Percentiles rank a stretch among this genome's conserved stretches.
Conservation (phyloP, 2,888 invertebrate genomes). For the Protophormia terraenovae region DNA sequence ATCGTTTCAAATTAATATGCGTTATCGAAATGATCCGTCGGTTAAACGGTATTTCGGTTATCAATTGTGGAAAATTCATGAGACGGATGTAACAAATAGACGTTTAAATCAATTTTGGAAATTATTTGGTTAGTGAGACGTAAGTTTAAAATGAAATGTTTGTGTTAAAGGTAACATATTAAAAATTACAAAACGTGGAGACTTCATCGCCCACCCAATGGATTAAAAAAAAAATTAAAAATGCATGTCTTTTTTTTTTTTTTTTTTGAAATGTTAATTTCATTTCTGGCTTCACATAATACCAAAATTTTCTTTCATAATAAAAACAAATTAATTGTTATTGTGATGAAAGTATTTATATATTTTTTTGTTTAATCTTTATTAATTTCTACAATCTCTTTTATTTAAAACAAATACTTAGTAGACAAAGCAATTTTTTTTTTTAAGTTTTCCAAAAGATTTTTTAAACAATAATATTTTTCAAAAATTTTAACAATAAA, state of each 20-base stretch:
- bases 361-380: background rate
- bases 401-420: background rate
- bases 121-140: constrained; percentile 73
- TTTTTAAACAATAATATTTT: too few species aligned
- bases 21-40: constrained; percentile 73
- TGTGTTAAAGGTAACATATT: too few species aligned
- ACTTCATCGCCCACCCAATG: background rate
- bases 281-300: background rate
- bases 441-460: background rate
- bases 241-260: background rate
- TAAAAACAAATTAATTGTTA: background rate
- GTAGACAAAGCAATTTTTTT: background rate
- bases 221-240: too few species aligned
- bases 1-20: constrained; percentile 75
- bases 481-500: background rate
- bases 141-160: constrained; percentile 12
- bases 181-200: background rate
- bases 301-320: background rate
- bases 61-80: constrained; percentile 88
- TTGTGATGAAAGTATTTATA: background rate
- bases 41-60: constrained; percentile 82
- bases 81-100: constrained; percentile 71
- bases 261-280: background rate
- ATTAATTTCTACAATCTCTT: background rate
- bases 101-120: constrained; percentile 71